Evolutionary conservation across 2,888 invertebrate genomes (phyloP).

Genomic region (Glyphotaelius pellucidus): DNA sequence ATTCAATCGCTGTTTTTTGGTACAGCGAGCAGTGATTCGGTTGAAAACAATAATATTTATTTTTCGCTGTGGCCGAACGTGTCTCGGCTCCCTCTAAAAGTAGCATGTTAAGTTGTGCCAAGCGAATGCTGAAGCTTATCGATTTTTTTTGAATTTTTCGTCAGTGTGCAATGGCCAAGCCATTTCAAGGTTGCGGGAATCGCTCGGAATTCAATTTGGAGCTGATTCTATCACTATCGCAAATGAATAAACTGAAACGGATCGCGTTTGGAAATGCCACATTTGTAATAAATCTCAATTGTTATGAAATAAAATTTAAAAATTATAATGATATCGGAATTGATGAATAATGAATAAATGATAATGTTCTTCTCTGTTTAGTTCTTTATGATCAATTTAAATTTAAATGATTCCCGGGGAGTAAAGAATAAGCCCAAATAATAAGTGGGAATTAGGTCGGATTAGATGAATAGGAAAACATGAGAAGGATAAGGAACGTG

Average conservation of each 20-base stretch:
- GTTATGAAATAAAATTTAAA: not conserved
- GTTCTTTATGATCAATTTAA: not conserved
- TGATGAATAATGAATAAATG: too few relatives aligned
- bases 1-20: not conserved
- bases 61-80: not conserved
- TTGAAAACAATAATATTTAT: not conserved
- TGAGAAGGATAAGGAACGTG: not conserved
- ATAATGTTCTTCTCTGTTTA: not conserved
- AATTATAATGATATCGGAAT: too few relatives aligned
- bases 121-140: slow-evolving; percentile 6
- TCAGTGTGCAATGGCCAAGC: not conserved
- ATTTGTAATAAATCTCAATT: not conserved
- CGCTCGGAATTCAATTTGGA: slow-evolving; percentile 2
- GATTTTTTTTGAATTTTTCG: not conserved
- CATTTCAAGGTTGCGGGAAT: not conserved
- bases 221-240: not conserved
- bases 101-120: not conserved
- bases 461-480: not conserved
- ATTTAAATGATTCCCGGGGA: not conserved
- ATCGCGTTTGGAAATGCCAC: not conserved
- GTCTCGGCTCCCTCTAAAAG: slow-evolving; percentile 13
- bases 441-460: not conserved
- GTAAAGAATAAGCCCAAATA: not conserved
- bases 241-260: not conserved
- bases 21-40: slow-evolving; percentile 4